Evolutionary conservation across 2,113 vertebrate species (phyloP).

Genomic region (Myotis lucifugus): DNA sequence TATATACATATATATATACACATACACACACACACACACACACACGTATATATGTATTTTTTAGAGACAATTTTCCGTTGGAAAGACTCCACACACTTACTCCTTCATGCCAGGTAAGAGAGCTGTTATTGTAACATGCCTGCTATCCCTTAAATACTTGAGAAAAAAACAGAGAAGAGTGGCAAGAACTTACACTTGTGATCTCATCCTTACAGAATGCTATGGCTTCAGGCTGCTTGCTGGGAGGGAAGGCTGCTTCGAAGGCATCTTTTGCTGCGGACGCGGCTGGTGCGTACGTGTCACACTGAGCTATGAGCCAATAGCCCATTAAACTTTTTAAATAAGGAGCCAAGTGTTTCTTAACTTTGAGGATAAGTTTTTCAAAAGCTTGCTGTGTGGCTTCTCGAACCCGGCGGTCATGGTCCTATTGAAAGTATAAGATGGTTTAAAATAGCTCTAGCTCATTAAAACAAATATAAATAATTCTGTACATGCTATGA

Average conservation of each 20-base stretch:
- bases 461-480: background rate
- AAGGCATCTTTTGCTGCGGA: constrained; percentile 93
- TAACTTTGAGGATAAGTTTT: constrained; percentile 96
- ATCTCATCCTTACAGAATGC: constrained; percentile 97
- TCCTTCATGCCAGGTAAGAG: background rate
- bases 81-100: background rate
- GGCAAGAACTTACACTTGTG: constrained; percentile 89
- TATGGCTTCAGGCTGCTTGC: constrained; percentile 95
- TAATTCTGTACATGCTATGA: background rate
- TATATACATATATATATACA: too few relatives aligned
- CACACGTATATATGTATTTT: too few relatives aligned
- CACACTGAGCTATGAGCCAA: constrained; percentile 98
- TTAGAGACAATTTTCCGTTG: background rate
- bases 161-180: background rate
- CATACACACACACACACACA: too few relatives aligned
- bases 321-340: constrained; percentile 97
- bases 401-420: constrained; percentile 96
- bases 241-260: constrained; percentile 93
- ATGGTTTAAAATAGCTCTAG: constrained; percentile 11
- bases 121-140: background rate
- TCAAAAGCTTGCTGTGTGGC: constrained; percentile 96
- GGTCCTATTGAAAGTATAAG: constrained; percentile 85
- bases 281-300: constrained; percentile 94
- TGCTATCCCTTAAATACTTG: background rate
- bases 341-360: constrained; percentile 95